Percentiles rank a stretch among this genome's conserved stretches.
Evolutionary conservation across 2,113 vertebrate genomes (phyloP).

Genomic region (Triplophysa tibetana): DNA sequence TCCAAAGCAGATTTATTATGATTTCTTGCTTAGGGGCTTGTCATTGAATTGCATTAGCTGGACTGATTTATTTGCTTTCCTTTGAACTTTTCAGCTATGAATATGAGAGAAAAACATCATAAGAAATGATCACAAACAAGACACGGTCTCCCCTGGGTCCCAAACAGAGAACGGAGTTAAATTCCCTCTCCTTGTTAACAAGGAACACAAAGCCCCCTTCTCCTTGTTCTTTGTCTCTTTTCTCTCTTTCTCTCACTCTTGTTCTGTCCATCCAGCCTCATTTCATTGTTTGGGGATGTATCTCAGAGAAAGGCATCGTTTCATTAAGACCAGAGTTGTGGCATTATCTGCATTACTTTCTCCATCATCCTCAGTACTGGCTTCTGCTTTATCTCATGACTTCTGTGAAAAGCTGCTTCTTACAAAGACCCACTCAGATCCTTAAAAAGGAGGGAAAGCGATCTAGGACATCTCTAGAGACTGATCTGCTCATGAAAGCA

Average conservation of each 20-base stretch:
- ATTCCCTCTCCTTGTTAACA: conserved; percentile 29
- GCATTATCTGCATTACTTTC: conserved; percentile 31
- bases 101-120: not conserved
- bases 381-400: conserved; percentile 21
- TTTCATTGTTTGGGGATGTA: conserved; percentile 4
- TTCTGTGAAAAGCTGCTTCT: conserved; percentile 19
- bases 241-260: not conserved
- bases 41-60: not conserved
- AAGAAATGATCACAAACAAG: conserved; percentile 15
- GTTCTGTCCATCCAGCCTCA: not conserved
- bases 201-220: conserved; percentile 2
- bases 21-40: not conserved
- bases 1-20: not conserved
- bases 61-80: not conserved
- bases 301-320: conserved; percentile 19
- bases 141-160: not conserved
- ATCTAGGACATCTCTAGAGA: conserved; percentile 12
- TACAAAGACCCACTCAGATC: conserved; percentile 31
- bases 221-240: not conserved
- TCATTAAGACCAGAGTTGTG: conserved; percentile 10
- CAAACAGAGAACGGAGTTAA: not conserved
- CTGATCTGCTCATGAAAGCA: conserved; percentile 6
- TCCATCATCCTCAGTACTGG: conserved; percentile 16
- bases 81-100: conserved; percentile 6
- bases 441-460: conserved; percentile 6